A percentile compares a stretch with the other conserved stretches of the same genome.
These are phyloP conservation scores for Periophthalmus magnuspinnatus DNA, from an alignment of 2,797 vertebrate genomes.

Conservation along the genomic window DNA sequence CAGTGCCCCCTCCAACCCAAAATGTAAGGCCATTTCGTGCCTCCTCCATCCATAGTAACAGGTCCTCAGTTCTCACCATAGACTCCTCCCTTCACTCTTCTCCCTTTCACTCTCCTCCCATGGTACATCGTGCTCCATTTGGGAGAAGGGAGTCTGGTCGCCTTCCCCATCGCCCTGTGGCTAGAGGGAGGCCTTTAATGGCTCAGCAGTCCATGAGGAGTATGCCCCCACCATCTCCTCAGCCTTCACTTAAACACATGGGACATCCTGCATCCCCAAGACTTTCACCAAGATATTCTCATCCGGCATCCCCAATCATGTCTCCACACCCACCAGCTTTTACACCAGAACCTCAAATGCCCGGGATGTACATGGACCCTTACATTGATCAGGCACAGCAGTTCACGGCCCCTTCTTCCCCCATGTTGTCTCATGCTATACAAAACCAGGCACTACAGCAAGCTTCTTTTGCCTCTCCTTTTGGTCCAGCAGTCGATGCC, in stretches of 20 bases:
- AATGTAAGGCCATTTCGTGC: slow-evolving; percentile 76
- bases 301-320: slow-evolving; percentile 47
- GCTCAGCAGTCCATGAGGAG: slow-evolving; percentile 63
- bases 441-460: slow-evolving; percentile 50
- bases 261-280: slow-evolving; percentile 49
- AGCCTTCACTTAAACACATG: slow-evolving; percentile 71
- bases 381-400: slow-evolving; percentile 43
- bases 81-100: slow-evolving; percentile 66
- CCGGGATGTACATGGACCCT: slow-evolving; percentile 36
- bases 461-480: slow-evolving; percentile 44
- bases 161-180: slow-evolving; percentile 66
- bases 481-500: slow-evolving; percentile 33
- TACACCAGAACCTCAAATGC: slow-evolving; percentile 28
- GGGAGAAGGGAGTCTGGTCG: slow-evolving; percentile 63
- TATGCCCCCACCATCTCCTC: slow-evolving; percentile 66
- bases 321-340: slow-evolving; percentile 38
- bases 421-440: slow-evolving; percentile 56
- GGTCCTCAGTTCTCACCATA: slow-evolving; percentile 73
- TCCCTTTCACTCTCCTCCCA: slow-evolving; percentile 69
- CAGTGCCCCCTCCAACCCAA: slow-evolving; percentile 76
- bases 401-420: slow-evolving; percentile 42
- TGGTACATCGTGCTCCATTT: slow-evolving; percentile 55
- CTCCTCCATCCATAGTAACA: slow-evolving; percentile 73
- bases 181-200: slow-evolving; percentile 73
- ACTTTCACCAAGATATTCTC: slow-evolving; percentile 65